Base-by-base conservation (phyloP, 2,888 invertebrate species). In the Drosophila falleni region DNA sequence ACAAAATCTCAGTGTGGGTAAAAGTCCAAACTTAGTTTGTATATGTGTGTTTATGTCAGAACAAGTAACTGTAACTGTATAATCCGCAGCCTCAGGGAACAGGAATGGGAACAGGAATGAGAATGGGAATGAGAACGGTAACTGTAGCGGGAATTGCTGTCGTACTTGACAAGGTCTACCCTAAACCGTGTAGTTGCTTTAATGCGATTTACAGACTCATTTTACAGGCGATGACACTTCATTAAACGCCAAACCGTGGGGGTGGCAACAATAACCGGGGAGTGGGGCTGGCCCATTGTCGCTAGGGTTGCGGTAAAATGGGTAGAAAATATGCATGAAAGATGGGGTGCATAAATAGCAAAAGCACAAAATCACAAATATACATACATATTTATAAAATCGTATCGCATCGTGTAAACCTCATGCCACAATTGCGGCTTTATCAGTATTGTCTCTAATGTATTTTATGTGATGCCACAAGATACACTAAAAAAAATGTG, bases 181-280 rank as follows among this genome's bases (percentile, higher is more conserved):
- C 82, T 72, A 78, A 85, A 78, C 78, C 72, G 58, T 81, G 80
- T 85, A 85, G 76, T 82, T 78, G 70, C 71, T 88, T 82, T 89
- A 90, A 88, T 90, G 72, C 89, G 87, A 89, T 89, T 89, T 90
- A 83, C 87, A 81, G 88, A 87, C 89, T 87, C 88, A 90, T 90
- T 90, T 89, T 90, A 89, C 89, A 88, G 89, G 81, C 90, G 88
- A 89, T 90, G 88, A 89, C 88, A 89, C 88, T 89, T 89, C 90
- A 89, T 89, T 89, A 90, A 87, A 88, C 75, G 87, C 71, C 79
- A 81, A 87, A 80, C 71, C 55, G 69, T 74, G 87, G 68, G 81
- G 84, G 74, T 76, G 86, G 74, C 44, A 60, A 59, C 46, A 54
- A 31, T 68, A 42, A 33, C 41, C 46, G 68, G 37, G 35, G 37